phyloP scores from a whole-genome alignment of 37 sponge, comb jelly and placozoan genomes.

The Beroe forskalii region DNA sequence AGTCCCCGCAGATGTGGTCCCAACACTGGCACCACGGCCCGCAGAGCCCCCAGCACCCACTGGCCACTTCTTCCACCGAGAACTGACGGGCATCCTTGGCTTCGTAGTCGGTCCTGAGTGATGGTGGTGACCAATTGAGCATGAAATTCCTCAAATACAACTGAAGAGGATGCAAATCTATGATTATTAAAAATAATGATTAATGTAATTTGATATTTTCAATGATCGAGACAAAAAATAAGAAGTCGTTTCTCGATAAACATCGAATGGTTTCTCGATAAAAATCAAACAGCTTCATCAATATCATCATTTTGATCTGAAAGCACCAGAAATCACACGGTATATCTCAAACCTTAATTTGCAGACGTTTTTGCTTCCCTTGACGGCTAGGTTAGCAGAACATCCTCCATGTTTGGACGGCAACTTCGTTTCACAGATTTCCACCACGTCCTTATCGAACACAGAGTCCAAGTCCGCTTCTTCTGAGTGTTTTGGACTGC shows the following conservation, averaged over 20 bases:
- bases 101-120: neutral
- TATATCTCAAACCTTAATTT: neutral
- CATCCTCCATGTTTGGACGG: neutral
- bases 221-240: too few relatives aligned
- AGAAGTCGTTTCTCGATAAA: too few relatives aligned
- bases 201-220: too few relatives aligned
- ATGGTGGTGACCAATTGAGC: too few relatives aligned
- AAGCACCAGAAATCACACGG: too few relatives aligned
- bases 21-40: conserved; percentile 39
- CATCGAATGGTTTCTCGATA: too few relatives aligned
- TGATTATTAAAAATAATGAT: too few relatives aligned
- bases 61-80: neutral
- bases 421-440: neutral
- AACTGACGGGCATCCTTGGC: neutral
- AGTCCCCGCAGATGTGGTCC: conserved; percentile 17
- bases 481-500: neutral
- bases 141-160: too few relatives aligned
- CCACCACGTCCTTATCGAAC: neutral
- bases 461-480: neutral
- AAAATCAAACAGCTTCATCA: too few relatives aligned
- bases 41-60: conserved; percentile 2
- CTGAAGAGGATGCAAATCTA: too few relatives aligned
- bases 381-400: neutral
- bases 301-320: too few relatives aligned
- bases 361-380: neutral